Percentiles rank a stretch among this genome's conserved stretches.
Evolutionary conservation across 2,888 invertebrate species (phyloP).

Genomic region (Andrena hattorfiana): DNA sequence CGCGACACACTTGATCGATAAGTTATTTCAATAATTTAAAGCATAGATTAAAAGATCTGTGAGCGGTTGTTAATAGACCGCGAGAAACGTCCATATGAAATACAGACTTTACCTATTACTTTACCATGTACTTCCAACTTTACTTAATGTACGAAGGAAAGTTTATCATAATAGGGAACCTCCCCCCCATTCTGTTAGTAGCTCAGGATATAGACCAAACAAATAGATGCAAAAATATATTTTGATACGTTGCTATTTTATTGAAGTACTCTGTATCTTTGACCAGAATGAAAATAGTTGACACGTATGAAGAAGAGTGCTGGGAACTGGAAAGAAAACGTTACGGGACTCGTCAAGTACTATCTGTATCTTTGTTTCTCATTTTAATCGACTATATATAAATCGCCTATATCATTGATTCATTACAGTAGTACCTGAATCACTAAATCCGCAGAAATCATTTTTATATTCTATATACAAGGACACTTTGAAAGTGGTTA

Average conservation of each 20-base stretch:
- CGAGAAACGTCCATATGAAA: constrained; percentile 70
- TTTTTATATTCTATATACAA: constrained; percentile 66
- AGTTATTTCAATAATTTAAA: constrained; percentile 27
- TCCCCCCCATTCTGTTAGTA: constrained; percentile 76
- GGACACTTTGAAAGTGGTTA: constrained; percentile 31
- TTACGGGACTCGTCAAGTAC: constrained; percentile 52
- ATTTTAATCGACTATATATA: constrained; percentile 46
- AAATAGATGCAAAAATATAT: constrained; percentile 80
- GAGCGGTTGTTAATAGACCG: constrained; percentile 43
- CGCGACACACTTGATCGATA: constrained; percentile 17
- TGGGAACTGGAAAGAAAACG: constrained; percentile 60
- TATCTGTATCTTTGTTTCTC: constrained; percentile 55
- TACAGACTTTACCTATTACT: constrained; percentile 71
- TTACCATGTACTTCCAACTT: constrained; percentile 76
- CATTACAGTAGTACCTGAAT: constrained; percentile 76
- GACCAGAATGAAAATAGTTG: constrained; percentile 63
- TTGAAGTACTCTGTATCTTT: constrained; percentile 70
- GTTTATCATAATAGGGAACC: constrained; percentile 63
- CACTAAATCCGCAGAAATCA: constrained; percentile 67
- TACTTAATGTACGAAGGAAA: constrained; percentile 68
- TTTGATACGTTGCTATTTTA: constrained; percentile 82
- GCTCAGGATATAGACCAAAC: constrained; percentile 81
- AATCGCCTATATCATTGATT: constrained; percentile 69
- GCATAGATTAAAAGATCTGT: constrained; percentile 41
- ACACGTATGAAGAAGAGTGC: constrained; percentile 63